A percentile compares a stretch with the other conserved stretches of the same genome.
Evolutionary conservation across 2,113 vertebrate species (phyloP).

Genomic region (Coryphaenoides rupestris): DNA sequence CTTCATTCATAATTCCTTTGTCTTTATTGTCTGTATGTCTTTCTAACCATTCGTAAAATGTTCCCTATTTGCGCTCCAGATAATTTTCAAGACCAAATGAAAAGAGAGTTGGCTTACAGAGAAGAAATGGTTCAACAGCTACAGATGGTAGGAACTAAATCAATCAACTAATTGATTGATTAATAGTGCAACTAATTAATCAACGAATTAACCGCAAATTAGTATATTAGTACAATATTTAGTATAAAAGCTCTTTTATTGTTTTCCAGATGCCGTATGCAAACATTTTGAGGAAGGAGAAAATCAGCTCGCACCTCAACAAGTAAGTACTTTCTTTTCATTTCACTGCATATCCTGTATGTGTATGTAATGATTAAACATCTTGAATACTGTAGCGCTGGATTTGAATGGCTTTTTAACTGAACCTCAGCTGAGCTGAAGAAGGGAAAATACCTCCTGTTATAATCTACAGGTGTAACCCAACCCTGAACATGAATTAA

Average conservation of each 20-base stretch:
- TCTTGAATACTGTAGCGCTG: too few species aligned
- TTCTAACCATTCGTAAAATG: not conserved
- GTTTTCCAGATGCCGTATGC: slow-evolving; percentile 92
- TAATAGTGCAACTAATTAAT: not conserved
- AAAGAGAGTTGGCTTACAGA: slow-evolving; percentile 93
- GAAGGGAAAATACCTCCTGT: too few species aligned
- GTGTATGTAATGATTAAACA: too few species aligned
- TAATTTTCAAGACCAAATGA: slow-evolving; percentile 99
- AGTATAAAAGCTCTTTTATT: slow-evolving; percentile 30
- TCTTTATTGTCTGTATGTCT: not conserved
- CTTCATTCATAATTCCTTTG: not conserved
- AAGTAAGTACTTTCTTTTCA: slow-evolving; percentile 85
- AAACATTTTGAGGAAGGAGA: slow-evolving; percentile 97
- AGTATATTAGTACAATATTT: not conserved
- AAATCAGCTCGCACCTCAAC: slow-evolving; percentile 90
- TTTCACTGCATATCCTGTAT: too few species aligned
- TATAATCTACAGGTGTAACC: too few species aligned
- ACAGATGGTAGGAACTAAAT: slow-evolving; percentile 82
- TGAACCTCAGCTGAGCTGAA: too few species aligned
- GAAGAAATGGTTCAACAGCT: slow-evolving; percentile 98
- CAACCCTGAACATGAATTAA: too few species aligned
- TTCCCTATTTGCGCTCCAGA: slow-evolving; percentile 67
- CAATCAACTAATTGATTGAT: not conserved
- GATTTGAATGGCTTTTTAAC: slow-evolving; percentile 67
- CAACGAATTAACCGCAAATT: not conserved